These are phyloP conservation scores for Betta splendens DNA, from an alignment of 2,797 vertebrate species.

Conservation along the genomic window DNA sequence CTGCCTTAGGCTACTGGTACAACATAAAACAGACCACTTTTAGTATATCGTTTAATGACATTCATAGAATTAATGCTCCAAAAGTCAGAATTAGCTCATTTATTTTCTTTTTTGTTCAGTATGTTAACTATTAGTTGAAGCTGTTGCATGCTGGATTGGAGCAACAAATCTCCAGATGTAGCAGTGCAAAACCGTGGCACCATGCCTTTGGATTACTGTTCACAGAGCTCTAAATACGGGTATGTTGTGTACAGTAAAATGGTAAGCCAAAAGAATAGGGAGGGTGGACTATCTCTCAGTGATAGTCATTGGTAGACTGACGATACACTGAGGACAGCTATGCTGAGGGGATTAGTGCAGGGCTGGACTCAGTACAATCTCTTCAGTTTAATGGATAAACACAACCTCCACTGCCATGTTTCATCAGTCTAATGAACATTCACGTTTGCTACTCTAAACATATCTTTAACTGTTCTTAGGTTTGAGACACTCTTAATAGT, in stretches of 20 bases:
- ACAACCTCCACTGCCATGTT: slow-evolving; percentile 17
- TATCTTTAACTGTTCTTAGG: not conserved
- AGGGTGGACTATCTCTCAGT: slow-evolving; percentile 32
- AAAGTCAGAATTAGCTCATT: not conserved
- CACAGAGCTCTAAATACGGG: slow-evolving; percentile 27
- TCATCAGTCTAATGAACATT: slow-evolving; percentile 39
- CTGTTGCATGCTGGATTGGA: slow-evolving; percentile 20
- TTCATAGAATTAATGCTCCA: not conserved
- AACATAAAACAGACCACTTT: not conserved
- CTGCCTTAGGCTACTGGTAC: not conserved
- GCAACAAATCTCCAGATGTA: slow-evolving; percentile 46
- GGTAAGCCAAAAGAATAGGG: slow-evolving; percentile 43
- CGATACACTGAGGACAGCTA: slow-evolving; percentile 50
- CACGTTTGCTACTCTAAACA: not conserved
- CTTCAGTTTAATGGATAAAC: slow-evolving; percentile 55
- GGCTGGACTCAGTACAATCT: slow-evolving; percentile 48
- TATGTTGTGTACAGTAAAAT: slow-evolving; percentile 47
- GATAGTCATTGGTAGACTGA: slow-evolving; percentile 62
- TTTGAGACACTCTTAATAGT: not conserved
- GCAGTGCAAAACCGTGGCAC: slow-evolving; percentile 36
- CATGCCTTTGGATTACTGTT: slow-evolving; percentile 48
- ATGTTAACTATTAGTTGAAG: slow-evolving; percentile 1
- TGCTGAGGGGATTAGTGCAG: slow-evolving; percentile 67
- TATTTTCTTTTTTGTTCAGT: not conserved
- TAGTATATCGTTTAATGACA: not conserved